Evolutionary conservation across 2,113 vertebrate species (phyloP).

Genomic region (Nematolebias whitei): DNA sequence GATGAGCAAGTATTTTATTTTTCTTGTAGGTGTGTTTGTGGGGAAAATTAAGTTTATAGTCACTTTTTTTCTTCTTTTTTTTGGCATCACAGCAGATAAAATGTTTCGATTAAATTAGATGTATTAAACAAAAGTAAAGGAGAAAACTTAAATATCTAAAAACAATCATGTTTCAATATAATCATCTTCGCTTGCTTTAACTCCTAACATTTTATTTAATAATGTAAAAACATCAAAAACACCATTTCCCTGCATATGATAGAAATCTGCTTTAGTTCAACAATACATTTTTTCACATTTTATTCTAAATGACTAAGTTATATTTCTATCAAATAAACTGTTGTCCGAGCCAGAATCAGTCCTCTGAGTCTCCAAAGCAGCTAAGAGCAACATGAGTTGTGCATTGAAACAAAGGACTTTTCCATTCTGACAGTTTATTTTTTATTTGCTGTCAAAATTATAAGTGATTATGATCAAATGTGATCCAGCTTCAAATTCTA

Average conservation of each 20-base stretch:
- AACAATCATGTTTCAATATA: conserved; percentile 52
- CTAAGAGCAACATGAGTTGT: conserved; percentile 27
- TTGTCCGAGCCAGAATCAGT: neutral
- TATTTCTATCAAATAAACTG: conserved; percentile 5
- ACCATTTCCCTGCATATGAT: neutral
- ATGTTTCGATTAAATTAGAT: conserved; percentile 27
- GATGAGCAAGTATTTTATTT: conserved; percentile 66
- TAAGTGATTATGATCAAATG: conserved; percentile 7
- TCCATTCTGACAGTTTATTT: conserved; percentile 1
- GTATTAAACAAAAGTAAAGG: conserved; percentile 45
- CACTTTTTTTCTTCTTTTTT: conserved; percentile 43
- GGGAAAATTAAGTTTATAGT: conserved; percentile 41
- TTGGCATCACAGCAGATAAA: conserved; percentile 42
- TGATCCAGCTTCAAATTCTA: conserved; percentile 37
- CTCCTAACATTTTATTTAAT: conserved; percentile 35
- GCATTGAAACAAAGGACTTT: conserved; percentile 38
- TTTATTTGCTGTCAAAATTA: neutral
- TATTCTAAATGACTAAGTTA: conserved; percentile 16
- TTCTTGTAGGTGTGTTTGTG: conserved; percentile 56
- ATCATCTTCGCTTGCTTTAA: conserved; percentile 35
- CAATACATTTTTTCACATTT: neutral
- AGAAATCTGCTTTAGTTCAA: conserved; percentile 19
- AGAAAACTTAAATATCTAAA: conserved; percentile 52
- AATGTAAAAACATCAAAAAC: neutral
- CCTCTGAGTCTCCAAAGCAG: conserved; percentile 45